Evolutionary conservation across 2,797 vertebrate species (phyloP), one percentile per base, ranked within the genome.

Genomic region (Pogoniulus pusillus): DNA sequence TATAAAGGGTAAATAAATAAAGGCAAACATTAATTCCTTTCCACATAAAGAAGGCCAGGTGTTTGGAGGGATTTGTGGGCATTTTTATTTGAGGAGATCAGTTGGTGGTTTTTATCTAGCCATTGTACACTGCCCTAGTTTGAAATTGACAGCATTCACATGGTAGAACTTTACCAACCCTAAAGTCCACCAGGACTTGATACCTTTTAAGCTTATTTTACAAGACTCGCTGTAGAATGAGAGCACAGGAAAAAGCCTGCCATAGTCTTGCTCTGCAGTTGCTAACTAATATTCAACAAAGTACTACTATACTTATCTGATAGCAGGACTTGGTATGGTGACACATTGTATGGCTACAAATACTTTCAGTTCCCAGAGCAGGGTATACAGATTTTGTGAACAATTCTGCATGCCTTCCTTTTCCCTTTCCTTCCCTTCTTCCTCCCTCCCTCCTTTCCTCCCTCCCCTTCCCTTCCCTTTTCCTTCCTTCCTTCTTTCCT

Each of bases 81-180:
- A 26, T 59, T 77, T 74, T 68, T 11, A 57, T 79, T 60, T 58
- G 14, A 57, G 26, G 27, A 55, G 5, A 2, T 7, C 64, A 20
- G 20, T 47, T 63, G 26, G 6, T 15, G 57, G 4, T 7, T 93
- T 71, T 79, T 23, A 14, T 29, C 29, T 60, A 43, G 16, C 20
- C 62, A 47, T 32, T 72, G 19, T 39, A 35, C 18, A 5, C 24
- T 57, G 16, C 35, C 26, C 9, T 39, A 6, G 71, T 80, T 82
- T 82, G 37, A 81, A 87, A 64, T 30, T 64, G 65, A 10, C 49
- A 20, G 3, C 3, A 3, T 70, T 87, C 2, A 0, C 19, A 8
- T 3, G 0, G 1, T 30, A 68, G 80, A 74, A 87, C 8, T 4
- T 49, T 34, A 58, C 7, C 1, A 3, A 76, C 20, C 10, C 15